These are phyloP conservation scores for Platyura marginata DNA, from an alignment of 1,140 invertebrate genomes.

Conservation along the genomic window DNA sequence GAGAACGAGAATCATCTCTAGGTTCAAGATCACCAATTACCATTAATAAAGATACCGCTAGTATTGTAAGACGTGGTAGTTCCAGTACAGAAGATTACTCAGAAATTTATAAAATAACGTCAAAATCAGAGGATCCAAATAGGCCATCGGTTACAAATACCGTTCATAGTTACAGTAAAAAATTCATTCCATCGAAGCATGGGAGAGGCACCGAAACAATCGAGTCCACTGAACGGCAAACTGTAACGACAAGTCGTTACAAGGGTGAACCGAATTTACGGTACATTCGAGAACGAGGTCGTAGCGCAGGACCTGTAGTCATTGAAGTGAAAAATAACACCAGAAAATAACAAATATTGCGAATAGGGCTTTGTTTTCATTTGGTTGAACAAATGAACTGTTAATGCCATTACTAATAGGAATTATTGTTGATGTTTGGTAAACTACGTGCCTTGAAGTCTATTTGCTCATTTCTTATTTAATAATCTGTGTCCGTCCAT, in stretches of 20 bases:
- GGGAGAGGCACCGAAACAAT: conserved; percentile 38
- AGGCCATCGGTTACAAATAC: conserved; percentile 44
- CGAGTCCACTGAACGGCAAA: conserved; percentile 45
- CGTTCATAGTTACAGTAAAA: conserved; percentile 43
- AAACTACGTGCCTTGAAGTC: too few relatives aligned
- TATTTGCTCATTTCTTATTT: neutral
- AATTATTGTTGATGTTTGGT: neutral
- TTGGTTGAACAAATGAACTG: neutral
- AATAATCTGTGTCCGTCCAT: neutral
- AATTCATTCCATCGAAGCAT: conserved; percentile 38
- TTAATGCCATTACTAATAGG: neutral
- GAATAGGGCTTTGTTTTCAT: neutral
- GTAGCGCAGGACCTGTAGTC: conserved; percentile 6
- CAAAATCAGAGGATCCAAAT: conserved; percentile 34
- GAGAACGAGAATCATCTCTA: conserved; percentile 4
- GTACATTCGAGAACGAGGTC: conserved; percentile 5
- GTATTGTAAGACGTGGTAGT: conserved; percentile 33
- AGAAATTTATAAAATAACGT: conserved; percentile 26
- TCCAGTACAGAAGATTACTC: conserved; percentile 46
- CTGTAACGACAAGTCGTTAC: conserved; percentile 40
- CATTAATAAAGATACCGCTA: conserved; percentile 23
- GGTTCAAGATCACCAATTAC: conserved; percentile 18
- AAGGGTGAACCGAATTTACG: conserved; percentile 24
- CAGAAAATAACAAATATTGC: neutral
- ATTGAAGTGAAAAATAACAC: conserved; percentile 9